Base-by-base conservation (phyloP, 1,140 invertebrate species). In the Vanessa tameamea region DNA sequence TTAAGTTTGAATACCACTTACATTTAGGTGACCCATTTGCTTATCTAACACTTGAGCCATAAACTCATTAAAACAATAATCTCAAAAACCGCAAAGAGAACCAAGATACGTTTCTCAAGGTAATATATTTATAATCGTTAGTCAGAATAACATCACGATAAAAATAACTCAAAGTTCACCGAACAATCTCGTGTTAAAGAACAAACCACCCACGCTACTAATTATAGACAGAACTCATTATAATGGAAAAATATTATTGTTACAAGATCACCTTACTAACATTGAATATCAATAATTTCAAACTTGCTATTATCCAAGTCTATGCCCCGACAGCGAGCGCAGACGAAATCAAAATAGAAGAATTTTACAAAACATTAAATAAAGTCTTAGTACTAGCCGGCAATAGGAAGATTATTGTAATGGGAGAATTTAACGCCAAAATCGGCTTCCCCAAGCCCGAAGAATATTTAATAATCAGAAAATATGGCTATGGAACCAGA, bases 261-360 rank as follows among this genome's bases (percentile, higher is more conserved):
- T n/a, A 15, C 0, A 43, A 66, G 55, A 20, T 69, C 13, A 16
- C 64, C 5, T 7, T 75, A 14, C 12, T 69, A 31, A 51, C 64
- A 20, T n/a, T 57, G 14, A n/a, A 61, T 14, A 43, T 66, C 23
- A 43, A 61, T 6, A 67, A 43, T 14, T 12, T 23, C n/a, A 31
- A 31, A 12, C n/a, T 69, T 16, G 16, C 71, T 14, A 20, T 72
- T n/a, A 72, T 72, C 9, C 70, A 65, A 64, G 37, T 43, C 20
- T 65, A 72, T 26, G 69, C 69, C 47, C 69, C 61, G 14, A 64
- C 70, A 15, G 11, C n/a, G 15, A 7, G 4, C 13, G 50, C 50
- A 51, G 50, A 51, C 14, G 50, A 51, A 51, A 16, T 0, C 50
- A 65, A 47, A 55, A n/a, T 55, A 26, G 43, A 55, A 13, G 12